These are phyloP conservation scores for Pseudois nayaur DNA, from an alignment of 2,113 vertebrate genomes.

Conservation along the genomic window DNA sequence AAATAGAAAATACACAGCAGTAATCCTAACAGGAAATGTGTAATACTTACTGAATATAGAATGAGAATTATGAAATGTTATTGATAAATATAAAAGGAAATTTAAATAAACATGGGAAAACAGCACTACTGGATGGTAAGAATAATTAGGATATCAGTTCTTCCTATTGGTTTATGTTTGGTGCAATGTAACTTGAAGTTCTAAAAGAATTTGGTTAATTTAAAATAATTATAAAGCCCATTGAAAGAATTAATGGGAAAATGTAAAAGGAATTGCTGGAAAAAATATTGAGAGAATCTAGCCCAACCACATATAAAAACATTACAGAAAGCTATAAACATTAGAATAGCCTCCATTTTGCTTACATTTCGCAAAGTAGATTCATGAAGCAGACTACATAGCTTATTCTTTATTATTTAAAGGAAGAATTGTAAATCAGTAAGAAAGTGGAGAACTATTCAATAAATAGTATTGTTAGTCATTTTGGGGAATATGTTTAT, in stretches of 20 bases:
- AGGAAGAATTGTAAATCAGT: background rate
- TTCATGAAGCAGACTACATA: background rate
- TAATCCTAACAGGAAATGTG: background rate
- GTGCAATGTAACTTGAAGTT: background rate
- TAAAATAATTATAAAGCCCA: background rate
- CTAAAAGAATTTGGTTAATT: background rate
- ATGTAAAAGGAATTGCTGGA: background rate
- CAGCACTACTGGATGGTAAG: background rate
- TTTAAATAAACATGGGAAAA: background rate
- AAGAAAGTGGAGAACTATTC: background rate
- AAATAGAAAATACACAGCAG: background rate
- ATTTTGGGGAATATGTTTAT: background rate
- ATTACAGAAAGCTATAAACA: background rate
- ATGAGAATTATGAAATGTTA: conserved; percentile 25
- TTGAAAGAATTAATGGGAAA: background rate
- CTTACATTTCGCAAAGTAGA: conserved; percentile 2
- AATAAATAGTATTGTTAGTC: background rate
- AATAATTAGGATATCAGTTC: background rate
- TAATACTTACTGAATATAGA: background rate
- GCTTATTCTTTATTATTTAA: background rate
- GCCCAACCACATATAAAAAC: background rate
- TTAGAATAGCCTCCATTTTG: background rate
- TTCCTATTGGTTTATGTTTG: background rate
- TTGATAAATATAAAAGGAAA: background rate
- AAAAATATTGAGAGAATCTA: background rate